A percentile compares a stretch with the other conserved stretches of the same genome.
Conservation (phyloP, 2,797 vertebrate species). For the Chloroceryle inda region DNA sequence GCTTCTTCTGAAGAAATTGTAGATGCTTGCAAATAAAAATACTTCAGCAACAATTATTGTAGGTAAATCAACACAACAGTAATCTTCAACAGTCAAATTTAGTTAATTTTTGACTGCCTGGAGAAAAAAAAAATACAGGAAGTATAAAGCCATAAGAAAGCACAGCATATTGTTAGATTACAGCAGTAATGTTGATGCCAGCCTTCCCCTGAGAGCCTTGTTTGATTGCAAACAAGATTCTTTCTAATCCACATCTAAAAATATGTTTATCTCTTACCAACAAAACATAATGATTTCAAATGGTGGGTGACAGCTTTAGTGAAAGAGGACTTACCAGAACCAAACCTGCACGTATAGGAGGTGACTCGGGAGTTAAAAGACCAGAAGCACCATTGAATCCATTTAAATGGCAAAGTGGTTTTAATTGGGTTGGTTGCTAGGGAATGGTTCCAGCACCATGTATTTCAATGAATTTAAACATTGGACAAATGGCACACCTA, state of each 20-base stretch:
- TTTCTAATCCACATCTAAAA: not conserved
- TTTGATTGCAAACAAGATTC: not conserved
- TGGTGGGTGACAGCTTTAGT: not conserved
- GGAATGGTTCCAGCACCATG: conserved; percentile 42
- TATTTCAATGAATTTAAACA: conserved; percentile 12
- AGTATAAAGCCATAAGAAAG: not conserved
- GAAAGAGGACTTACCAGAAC: not conserved
- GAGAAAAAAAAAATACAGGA: not conserved
- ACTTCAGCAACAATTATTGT: not conserved
- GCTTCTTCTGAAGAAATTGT: not conserved
- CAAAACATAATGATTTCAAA: not conserved
- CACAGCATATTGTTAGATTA: not conserved
- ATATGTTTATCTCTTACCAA: not conserved
- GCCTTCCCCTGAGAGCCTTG: not conserved
- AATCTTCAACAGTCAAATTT: not conserved
- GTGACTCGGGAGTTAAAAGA: not conserved
- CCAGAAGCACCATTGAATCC: not conserved
- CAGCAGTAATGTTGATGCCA: not conserved
- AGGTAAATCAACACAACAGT: not conserved
- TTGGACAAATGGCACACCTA: conserved; percentile 36
- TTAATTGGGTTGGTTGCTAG: conserved; percentile 80
- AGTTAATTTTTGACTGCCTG: conserved; percentile 2
- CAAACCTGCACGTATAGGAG: not conserved
- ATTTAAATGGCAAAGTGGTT: conserved; percentile 70
- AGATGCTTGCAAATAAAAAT: not conserved